Evolutionary conservation across 2,888 invertebrate genomes (phyloP).

Genomic region (Mythimna impura): DNA sequence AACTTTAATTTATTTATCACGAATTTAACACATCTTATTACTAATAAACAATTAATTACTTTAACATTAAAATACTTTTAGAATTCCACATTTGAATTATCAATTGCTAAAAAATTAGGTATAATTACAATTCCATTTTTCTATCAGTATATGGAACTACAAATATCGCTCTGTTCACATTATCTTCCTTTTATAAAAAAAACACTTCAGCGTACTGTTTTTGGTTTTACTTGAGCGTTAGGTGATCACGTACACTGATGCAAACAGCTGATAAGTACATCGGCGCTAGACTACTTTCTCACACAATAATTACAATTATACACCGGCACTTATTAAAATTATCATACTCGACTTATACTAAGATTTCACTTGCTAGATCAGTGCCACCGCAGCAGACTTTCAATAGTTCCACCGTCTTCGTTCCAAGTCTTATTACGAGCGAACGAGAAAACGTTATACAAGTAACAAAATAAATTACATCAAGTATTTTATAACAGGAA

Average conservation of each 20-base stretch:
- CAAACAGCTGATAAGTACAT: conserved; percentile 71
- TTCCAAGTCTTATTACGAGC: conserved; percentile 67
- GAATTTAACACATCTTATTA: conserved; percentile 85
- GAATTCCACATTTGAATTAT: conserved; percentile 80
- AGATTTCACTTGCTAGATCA: conserved; percentile 41
- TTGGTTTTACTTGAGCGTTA: conserved; percentile 72
- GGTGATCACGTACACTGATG: conserved; percentile 69
- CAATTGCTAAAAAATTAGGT: conserved; percentile 74
- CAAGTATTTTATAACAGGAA: conserved; percentile 69
- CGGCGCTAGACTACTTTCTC: conserved; percentile 71
- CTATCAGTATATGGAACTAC: conserved; percentile 73
- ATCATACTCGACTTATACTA: conserved; percentile 63
- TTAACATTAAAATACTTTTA: conserved; percentile 84
- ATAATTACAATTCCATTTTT: conserved; percentile 74
- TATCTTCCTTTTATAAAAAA: conserved; percentile 59
- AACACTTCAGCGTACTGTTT: conserved; percentile 62
- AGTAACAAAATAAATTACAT: conserved; percentile 64
- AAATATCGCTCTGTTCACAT: conserved; percentile 67
- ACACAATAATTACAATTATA: conserved; percentile 71
- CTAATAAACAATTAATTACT: conserved; percentile 83
- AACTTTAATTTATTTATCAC: conserved; percentile 82
- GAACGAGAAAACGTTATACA: conserved; percentile 70
- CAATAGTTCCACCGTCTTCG: conserved; percentile 46
- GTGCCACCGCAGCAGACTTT: conserved; percentile 53
- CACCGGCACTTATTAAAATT: conserved; percentile 70